Conservation (phyloP, 2,797 vertebrate genomes). For the Pipistrellus pygmaeus region DNA sequence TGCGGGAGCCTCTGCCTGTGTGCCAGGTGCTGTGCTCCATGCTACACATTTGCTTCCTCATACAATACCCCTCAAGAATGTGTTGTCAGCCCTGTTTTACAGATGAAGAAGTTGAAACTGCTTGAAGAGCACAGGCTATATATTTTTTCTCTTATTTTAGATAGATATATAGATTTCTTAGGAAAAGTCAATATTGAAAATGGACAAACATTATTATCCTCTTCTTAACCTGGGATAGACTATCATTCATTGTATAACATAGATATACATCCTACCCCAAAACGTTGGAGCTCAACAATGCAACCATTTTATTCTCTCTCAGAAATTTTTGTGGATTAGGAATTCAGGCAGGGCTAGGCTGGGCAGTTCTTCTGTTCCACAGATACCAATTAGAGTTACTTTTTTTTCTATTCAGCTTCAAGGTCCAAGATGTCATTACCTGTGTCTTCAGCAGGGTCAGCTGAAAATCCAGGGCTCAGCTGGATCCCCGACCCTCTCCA, state of each 20-base stretch:
- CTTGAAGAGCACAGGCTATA: neutral
- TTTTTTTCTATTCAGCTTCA: neutral
- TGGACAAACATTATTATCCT: neutral
- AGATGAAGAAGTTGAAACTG: neutral
- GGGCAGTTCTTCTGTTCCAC: neutral
- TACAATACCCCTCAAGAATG: neutral
- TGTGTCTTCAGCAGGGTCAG: neutral
- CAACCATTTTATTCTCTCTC: neutral
- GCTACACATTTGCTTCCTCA: neutral
- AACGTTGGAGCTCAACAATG: neutral
- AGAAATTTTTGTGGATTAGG: neutral
- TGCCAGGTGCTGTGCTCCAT: accelerated
- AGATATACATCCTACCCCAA: neutral
- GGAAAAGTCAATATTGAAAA: neutral
- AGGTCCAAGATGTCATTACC: neutral
- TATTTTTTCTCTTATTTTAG: neutral
- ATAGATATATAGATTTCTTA: neutral
- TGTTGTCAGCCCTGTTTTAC: neutral
- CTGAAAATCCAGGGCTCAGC: neutral
- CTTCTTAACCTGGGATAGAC: neutral
- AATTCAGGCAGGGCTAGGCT: neutral
- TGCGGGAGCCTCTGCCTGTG: too few species aligned
- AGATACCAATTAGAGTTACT: neutral
- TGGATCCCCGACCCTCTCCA: neutral
- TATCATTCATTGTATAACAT: neutral